Base-by-base conservation (phyloP, 2,888 invertebrate genomes). In the Prionchulus punctatus region DNA sequence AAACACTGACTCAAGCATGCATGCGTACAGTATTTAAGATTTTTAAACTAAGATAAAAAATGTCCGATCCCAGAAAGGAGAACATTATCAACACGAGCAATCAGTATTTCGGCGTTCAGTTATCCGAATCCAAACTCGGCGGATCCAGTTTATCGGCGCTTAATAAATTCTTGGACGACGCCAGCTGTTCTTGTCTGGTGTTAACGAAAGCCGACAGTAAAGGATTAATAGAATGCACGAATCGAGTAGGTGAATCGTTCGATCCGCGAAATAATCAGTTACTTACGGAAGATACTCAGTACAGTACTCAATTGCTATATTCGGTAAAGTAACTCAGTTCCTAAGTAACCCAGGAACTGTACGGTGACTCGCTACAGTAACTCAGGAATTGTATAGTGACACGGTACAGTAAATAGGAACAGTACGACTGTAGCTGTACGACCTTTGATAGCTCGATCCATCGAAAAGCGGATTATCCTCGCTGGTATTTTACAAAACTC, bases 401-500 rank as follows among this genome's bases (percentile, higher is more conserved):
- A n/a, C n/a, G n/a, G n/a, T n/a, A n/a, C n/a, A n/a, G n/a, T n/a
- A n/a, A n/a, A n/a, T n/a, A n/a, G n/a, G n/a, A n/a, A n/a, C n/a
- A n/a, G n/a, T n/a, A n/a, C n/a, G n/a, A n/a, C n/a, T n/a, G n/a
- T n/a, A n/a, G n/a, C n/a, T n/a, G n/a, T n/a, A n/a, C n/a, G n/a
- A n/a, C 30, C 30, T 49, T 49, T 49, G 4, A 4, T 49, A 49
- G 50, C 30, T 49, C 4, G 50, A 49, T 12, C 30, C 23, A 7
- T 26, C 50, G 7, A 28, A 49, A 30, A 7, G 12, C 28, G 12
- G 7, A 12, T 28, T 28, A 12, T 28, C 26, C 7, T 49, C 12
- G 12, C 23, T 80, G 1, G 76, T 81, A 2, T 82, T 82, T 70
- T 80, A 79, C 68, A 83, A 83, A 73, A 73, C 73, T 4, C 71